A percentile compares a stretch with the other conserved stretches of the same genome.
phyloP scores from a whole-genome alignment of 2,888 invertebrate species.

The Rhynchonema sp. region DNA sequence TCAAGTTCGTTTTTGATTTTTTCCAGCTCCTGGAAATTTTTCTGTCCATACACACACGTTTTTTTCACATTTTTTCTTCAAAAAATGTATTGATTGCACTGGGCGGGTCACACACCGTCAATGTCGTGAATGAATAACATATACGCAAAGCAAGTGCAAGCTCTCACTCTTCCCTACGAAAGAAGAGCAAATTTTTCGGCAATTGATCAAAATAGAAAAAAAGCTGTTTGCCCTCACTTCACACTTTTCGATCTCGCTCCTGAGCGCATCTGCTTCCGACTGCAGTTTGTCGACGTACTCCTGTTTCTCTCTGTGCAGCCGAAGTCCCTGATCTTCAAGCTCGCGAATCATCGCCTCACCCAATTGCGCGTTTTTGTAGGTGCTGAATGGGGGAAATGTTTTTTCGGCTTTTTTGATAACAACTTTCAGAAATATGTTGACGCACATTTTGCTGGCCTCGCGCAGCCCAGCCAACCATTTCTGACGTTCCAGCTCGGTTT shows the following conservation, averaged over 20 bases:
- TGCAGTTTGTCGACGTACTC: conserved; percentile 30
- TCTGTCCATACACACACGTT: too few relatives aligned
- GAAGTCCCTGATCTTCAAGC: conserved; percentile 28
- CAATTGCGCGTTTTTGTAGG: conserved; percentile 28
- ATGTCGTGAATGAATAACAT: too few relatives aligned
- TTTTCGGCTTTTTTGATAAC: too few relatives aligned
- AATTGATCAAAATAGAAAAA: too few relatives aligned
- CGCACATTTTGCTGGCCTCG: background rate
- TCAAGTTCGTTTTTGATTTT: conserved; percentile 31
- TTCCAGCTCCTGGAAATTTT: conserved; percentile 29
- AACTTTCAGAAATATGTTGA: too few relatives aligned
- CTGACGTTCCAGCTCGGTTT: background rate
- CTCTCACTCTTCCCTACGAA: too few relatives aligned
- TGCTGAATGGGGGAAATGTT: conserved; percentile 24
- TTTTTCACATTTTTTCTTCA: background rate
- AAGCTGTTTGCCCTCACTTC: too few relatives aligned
- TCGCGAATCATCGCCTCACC: conserved; percentile 29
- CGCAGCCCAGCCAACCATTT: background rate
- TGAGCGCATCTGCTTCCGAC: conserved; percentile 27
- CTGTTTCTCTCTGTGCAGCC: conserved; percentile 30
- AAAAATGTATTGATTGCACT: too few relatives aligned
- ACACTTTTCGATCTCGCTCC: conserved; percentile 28
- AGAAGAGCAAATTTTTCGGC: too few relatives aligned
- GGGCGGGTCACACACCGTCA: too few relatives aligned
- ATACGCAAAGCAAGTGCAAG: too few relatives aligned